Evolutionary conservation across 2,113 vertebrate genomes (phyloP).

Genomic region (Hemichromis elongatus): DNA sequence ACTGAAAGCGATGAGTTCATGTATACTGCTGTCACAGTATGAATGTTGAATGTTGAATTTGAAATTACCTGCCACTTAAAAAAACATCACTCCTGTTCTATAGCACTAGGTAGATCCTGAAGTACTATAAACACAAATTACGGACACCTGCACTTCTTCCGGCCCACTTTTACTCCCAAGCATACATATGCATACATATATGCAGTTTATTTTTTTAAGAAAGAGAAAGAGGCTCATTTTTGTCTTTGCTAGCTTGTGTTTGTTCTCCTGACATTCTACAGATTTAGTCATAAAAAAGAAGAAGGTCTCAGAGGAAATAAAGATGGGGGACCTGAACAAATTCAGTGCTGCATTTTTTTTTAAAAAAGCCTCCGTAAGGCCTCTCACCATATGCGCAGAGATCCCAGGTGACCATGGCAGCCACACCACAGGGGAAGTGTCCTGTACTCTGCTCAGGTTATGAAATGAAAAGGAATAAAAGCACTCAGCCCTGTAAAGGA

Average conservation of each 20-base stretch:
- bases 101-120: too few species aligned
- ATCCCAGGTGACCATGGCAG: not conserved
- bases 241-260: not conserved
- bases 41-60: too few species aligned
- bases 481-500: not conserved
- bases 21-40: not conserved
- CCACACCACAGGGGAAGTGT: not conserved
- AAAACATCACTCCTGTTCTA: too few species aligned
- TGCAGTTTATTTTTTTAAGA: not conserved
- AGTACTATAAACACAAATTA: too few species aligned
- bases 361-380: not conserved
- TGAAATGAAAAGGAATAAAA: constrained; percentile 20
- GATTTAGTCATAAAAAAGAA: not conserved
- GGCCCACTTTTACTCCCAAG: too few species aligned
- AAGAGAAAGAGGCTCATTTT: not conserved
- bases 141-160: too few species aligned
- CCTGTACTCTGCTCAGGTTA: constrained; percentile 1
- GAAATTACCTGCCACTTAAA: too few species aligned
- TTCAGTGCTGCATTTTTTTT: constrained; percentile 4
- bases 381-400: not conserved
- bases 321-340: constrained; percentile 8
- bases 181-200: too few species aligned
- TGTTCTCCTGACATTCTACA: not conserved
- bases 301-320: not conserved
- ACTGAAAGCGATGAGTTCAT: not conserved